Evolutionary conservation across 2,113 vertebrate species (phyloP).

Genomic region (Melozone crissalis): DNA sequence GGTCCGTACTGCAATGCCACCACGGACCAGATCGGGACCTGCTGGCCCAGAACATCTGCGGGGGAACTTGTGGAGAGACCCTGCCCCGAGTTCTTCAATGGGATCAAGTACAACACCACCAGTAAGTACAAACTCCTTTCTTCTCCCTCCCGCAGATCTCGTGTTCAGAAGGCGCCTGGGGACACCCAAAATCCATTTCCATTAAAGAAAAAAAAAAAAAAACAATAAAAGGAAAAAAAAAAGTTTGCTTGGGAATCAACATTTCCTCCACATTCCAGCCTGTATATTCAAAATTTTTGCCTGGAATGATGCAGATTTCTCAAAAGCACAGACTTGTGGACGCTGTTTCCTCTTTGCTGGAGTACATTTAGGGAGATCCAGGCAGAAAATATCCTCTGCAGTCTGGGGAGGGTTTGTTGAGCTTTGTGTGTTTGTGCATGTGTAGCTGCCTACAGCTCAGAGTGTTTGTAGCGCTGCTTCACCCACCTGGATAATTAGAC

Average conservation of each 20-base stretch:
- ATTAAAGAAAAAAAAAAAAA: background rate
- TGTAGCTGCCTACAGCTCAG: background rate
- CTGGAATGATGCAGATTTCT: constrained; percentile 8
- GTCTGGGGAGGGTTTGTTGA: background rate
- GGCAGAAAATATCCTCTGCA: background rate
- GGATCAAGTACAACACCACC: constrained; percentile 96
- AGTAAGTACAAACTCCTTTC: constrained; percentile 79
- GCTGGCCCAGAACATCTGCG: constrained; percentile 90
- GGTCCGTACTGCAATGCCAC: constrained; percentile 92
- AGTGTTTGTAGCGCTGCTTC: background rate
- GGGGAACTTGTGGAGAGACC: constrained; percentile 91
- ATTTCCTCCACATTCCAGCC: constrained; percentile 22
- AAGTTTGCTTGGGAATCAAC: background rate
- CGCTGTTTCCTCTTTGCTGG: background rate
- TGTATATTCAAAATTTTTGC: background rate
- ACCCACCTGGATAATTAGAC: background rate
- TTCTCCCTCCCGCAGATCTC: background rate
- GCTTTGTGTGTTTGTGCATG: background rate
- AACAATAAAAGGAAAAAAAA: background rate
- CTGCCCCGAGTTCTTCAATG: constrained; percentile 95
- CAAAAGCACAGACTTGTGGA: background rate
- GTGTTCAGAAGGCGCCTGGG: background rate
- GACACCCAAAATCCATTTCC: background rate
- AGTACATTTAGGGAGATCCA: background rate
- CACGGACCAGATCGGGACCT: constrained; percentile 95